A percentile compares a stretch with the other conserved stretches of the same genome.
Conservation (phyloP, 2,113 vertebrate species). For the Furnarius figulus region DNA sequence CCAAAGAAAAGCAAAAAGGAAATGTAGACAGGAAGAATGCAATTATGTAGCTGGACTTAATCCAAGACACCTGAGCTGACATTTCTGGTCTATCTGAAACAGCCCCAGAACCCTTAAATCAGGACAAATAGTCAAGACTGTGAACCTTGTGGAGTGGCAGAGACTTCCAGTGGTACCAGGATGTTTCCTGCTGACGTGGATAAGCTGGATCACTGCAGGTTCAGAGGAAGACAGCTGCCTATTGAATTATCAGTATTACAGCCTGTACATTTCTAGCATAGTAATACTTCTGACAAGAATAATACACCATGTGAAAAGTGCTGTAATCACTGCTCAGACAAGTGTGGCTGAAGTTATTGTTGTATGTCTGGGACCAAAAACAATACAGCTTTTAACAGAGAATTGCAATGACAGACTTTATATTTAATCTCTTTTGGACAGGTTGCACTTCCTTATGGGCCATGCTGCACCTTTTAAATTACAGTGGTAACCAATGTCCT, state of each 20-base stretch:
- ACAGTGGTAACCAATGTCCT: accelerated
- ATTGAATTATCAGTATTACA: not conserved
- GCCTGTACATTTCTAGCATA: not conserved
- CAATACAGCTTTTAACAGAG: not conserved
- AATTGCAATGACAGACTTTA: not conserved
- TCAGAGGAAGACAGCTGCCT: not conserved
- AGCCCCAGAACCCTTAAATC: not conserved
- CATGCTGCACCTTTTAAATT: not conserved
- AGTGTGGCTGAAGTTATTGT: not conserved
- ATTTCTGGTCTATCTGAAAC: not conserved
- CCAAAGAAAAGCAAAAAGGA: constrained; percentile 26
- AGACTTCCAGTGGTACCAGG: not conserved
- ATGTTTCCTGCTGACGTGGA: not conserved
- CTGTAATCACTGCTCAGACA: not conserved
- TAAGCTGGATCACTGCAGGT: not conserved
- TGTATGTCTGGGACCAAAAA: not conserved
- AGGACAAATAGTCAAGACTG: not conserved
- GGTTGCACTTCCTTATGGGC: not conserved
- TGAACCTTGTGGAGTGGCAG: not conserved
- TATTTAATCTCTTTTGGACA: not conserved
- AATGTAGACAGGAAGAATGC: constrained; percentile 7
- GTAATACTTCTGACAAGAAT: not conserved
- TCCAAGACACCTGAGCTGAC: constrained; percentile 19
- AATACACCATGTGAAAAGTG: not conserved
- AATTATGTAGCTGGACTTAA: not conserved